Percentiles rank a stretch among this genome's conserved stretches.
phyloP scores from a whole-genome alignment of 2,113 vertebrate species.

The Progne subis region DNA sequence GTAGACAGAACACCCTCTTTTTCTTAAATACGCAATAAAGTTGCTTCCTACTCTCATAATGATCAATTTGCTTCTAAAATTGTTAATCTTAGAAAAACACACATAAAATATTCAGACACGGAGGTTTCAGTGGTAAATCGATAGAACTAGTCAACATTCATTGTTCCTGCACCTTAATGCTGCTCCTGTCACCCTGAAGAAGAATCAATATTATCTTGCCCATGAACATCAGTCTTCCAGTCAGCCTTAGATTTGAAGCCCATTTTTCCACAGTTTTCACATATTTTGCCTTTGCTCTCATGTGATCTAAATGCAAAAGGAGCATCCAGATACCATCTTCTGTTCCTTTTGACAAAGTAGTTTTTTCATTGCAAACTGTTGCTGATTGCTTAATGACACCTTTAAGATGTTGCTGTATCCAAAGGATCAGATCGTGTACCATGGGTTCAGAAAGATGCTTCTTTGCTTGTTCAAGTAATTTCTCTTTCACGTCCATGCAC shows the following conservation, averaged over 20 bases:
- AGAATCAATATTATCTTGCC: slow-evolving; percentile 85
- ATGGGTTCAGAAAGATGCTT: slow-evolving; percentile 78
- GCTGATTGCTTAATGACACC: slow-evolving; percentile 49
- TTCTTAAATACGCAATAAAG: background rate
- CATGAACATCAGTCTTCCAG: slow-evolving; percentile 85
- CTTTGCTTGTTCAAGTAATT: slow-evolving; percentile 76
- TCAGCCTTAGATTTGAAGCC: slow-evolving; percentile 78
- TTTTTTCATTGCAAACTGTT: background rate
- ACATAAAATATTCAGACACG: slow-evolving; percentile 25
- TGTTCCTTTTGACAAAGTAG: slow-evolving; percentile 10
- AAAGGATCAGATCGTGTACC: slow-evolving; percentile 82
- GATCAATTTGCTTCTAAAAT: slow-evolving; percentile 1
- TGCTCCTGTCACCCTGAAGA: slow-evolving; percentile 81
- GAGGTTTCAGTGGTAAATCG: slow-evolving; percentile 48
- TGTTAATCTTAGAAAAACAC: slow-evolving; percentile 54
- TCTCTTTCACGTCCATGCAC: slow-evolving; percentile 69
- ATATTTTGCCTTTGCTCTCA: slow-evolving; percentile 85
- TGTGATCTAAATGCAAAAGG: slow-evolving; percentile 86
- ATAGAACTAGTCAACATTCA: slow-evolving; percentile 46
- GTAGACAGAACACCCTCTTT: background rate
- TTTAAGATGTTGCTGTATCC: slow-evolving; percentile 80
- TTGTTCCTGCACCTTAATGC: slow-evolving; percentile 80
- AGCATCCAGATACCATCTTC: slow-evolving; percentile 71
- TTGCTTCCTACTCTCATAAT: background rate
- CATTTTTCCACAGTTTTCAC: slow-evolving; percentile 83